Evolutionary conservation across 2,888 invertebrate species (phyloP).

Genomic region (Liposcelis brunnea): DNA sequence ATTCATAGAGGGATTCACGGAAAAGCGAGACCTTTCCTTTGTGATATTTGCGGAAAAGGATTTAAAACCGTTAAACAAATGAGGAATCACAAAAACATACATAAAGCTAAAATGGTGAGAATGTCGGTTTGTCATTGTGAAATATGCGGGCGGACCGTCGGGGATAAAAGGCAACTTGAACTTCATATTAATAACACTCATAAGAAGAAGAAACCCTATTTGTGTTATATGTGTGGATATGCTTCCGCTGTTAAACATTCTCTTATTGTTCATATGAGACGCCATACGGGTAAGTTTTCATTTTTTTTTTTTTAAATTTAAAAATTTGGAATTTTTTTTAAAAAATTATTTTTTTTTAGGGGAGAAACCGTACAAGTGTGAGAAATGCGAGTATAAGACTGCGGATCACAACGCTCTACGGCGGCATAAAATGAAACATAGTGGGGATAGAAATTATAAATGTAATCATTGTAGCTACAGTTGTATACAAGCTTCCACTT

Average conservation of each 20-base stretch:
- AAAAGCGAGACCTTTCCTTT: slow-evolving; percentile 40
- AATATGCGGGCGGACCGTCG: slow-evolving; percentile 40
- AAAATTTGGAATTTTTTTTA: neutral
- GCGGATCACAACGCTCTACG: slow-evolving; percentile 68
- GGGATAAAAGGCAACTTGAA: slow-evolving; percentile 32
- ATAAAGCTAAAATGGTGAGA: slow-evolving; percentile 3
- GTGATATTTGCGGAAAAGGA: slow-evolving; percentile 50
- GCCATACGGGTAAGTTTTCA: slow-evolving; percentile 42
- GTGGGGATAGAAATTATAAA: slow-evolving; percentile 54
- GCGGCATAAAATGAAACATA: slow-evolving; percentile 59
- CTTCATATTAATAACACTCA: slow-evolving; percentile 45
- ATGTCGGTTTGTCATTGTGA: slow-evolving; percentile 30
- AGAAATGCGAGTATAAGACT: slow-evolving; percentile 50
- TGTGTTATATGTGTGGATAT: slow-evolving; percentile 50
- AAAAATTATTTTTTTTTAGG: slow-evolving; percentile 28
- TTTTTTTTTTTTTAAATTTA: slow-evolving; percentile 7
- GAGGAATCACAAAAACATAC: slow-evolving; percentile 42
- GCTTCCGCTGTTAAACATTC: slow-evolving; percentile 45
- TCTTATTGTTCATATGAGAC: slow-evolving; percentile 46
- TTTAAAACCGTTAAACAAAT: slow-evolving; percentile 69
- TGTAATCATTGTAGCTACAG: slow-evolving; percentile 65
- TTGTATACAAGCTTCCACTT: slow-evolving; percentile 62
- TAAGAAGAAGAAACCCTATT: slow-evolving; percentile 44
- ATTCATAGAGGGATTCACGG: slow-evolving; percentile 61
- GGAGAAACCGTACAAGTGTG: slow-evolving; percentile 62